Percentiles rank a stretch among this genome's conserved stretches.
These are phyloP conservation scores for Amblyopsis hoosieri DNA, from an alignment of 2,797 vertebrate genomes.

Conservation along the genomic window DNA sequence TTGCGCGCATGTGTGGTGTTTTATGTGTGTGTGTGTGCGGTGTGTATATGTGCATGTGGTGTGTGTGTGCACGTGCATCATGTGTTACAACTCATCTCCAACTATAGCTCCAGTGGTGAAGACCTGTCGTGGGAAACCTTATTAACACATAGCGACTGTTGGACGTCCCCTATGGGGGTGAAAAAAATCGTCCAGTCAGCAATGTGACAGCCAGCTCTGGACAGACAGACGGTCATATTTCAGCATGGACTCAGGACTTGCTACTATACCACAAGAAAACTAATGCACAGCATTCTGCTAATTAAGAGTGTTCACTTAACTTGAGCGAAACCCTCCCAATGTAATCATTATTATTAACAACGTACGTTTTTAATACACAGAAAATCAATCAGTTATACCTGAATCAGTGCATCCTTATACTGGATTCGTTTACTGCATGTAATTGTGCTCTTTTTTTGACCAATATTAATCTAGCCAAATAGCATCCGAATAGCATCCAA, in stretches of 20 bases:
- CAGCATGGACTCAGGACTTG: constrained; percentile 55
- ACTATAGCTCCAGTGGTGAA: background rate
- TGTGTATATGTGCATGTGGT: background rate
- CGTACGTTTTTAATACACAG: too few species aligned
- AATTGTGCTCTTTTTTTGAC: too few species aligned
- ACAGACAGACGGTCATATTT: constrained; percentile 62
- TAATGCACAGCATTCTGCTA: constrained; percentile 44
- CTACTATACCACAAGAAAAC: constrained; percentile 34
- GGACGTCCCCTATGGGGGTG: constrained; percentile 26
- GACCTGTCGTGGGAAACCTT: constrained; percentile 27
- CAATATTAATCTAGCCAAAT: too few species aligned
- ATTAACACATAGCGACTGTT: constrained; percentile 45
- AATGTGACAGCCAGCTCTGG: constrained; percentile 28
- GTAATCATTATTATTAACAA: too few species aligned
- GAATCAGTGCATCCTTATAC: too few species aligned
- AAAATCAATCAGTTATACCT: too few species aligned
- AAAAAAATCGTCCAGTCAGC: constrained; percentile 51
- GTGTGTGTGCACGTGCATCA: background rate
- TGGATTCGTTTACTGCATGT: too few species aligned
- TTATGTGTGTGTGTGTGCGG: background rate
- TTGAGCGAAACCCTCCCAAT: too few species aligned
- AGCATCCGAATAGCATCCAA: too few species aligned
- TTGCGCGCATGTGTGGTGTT: background rate
- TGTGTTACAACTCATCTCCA: background rate
- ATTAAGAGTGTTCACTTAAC: too few species aligned